phyloP scores from a whole-genome alignment of 2,797 vertebrate genomes.

The Rhincodon typus region DNA sequence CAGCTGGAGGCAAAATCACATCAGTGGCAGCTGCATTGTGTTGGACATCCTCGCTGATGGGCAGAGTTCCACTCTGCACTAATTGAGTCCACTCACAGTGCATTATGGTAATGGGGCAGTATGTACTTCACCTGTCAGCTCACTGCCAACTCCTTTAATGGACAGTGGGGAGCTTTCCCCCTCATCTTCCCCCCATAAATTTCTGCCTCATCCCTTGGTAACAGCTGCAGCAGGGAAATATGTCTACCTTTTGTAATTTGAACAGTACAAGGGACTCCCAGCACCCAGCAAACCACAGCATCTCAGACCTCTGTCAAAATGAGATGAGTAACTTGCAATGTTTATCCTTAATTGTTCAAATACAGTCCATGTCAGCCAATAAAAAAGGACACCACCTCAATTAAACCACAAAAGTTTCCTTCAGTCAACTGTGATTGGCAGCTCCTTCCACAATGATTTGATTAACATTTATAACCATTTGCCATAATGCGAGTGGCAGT shows the following conservation, averaged over 20 bases:
- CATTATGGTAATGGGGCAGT: no score
- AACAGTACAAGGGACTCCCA: background rate
- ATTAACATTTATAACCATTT: slow-evolving; percentile 77
- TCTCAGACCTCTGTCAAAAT: background rate
- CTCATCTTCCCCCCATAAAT: no score
- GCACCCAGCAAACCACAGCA: background rate
- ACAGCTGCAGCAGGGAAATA: background rate
- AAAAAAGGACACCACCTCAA: background rate
- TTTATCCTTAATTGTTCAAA: slow-evolving; percentile 7
- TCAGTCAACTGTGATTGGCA: slow-evolving; percentile 50
- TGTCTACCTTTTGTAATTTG: background rate
- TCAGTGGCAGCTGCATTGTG: no score
- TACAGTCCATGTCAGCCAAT: background rate
- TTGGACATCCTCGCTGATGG: no score
- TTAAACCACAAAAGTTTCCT: background rate
- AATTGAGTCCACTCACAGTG: no score
- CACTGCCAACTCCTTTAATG: no score
- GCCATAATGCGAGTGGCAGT: slow-evolving; percentile 50
- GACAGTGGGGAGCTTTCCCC: no score
- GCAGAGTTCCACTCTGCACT: no score
- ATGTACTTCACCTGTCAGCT: no score
- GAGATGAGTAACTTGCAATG: background rate
- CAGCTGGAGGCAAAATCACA: no score
- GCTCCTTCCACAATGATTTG: slow-evolving; percentile 54
- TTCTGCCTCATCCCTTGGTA: background rate